Base-by-base conservation (phyloP, 2,888 invertebrate genomes). In the Platycnemis pennipes region DNA sequence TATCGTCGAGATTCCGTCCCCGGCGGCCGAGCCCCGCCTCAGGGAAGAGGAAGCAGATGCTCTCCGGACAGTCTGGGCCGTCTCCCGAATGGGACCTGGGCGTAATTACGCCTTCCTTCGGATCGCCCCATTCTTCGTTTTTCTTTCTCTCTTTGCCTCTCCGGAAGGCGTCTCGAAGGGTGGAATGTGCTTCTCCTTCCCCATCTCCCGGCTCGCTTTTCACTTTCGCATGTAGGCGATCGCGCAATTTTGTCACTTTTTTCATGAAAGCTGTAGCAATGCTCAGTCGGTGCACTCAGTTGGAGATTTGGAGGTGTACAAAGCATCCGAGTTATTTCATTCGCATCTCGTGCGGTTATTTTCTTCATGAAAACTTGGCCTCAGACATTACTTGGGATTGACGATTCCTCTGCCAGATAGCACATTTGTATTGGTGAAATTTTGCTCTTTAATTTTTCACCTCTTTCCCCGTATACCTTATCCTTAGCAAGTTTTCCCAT, bases 1-100 rank as follows among this genome's bases (percentile, higher is more conserved):
- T 77, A 77, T 77, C 37, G 37, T 77, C 77, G 77, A 77, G 31
- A n/a, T n/a, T 77, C 77, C 77, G 31, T 37, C 77, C 26, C 77
- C 77, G 77, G 77, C 69, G 69, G 69, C 69, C 19, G 31, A 0
- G 2, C n/a, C 1, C 8, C 26, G 53, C 63, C 63, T 8, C 26
- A 22, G 26, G n/a, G 63, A 26, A 26, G 26, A 37, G 22, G 77
- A 16, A 77, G 77, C 77, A 77, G 77, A 77, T 77, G 77, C 31
- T 8, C 13, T 16, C 31, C 37, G 31, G 31, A 26, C 13, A 2
- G 11, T 77, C 31, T 16, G 11, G 13, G 8, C 31, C 69, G 0
- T 13, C 31, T 11, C 77, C 31, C 77, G 31, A 16, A 37, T 37
- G 77, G 37, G 13, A 63, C 63, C 26, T 22, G 26, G 63, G n/a